Base-by-base conservation (phyloP, 2,888 invertebrate genomes). In the Drosophila demipolita region DNA sequence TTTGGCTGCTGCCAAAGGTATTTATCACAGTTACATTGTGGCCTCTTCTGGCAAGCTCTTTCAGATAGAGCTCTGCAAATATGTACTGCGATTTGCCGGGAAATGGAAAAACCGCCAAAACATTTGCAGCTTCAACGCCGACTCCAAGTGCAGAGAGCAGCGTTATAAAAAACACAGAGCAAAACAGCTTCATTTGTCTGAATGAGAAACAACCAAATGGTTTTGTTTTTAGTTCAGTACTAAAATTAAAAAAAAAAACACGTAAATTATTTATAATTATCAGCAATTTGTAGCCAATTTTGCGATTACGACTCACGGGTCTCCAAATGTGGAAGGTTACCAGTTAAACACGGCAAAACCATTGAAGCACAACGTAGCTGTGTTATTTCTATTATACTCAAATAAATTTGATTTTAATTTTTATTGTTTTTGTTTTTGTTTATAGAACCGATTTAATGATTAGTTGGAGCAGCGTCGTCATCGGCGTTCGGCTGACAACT, bases 1-100 rank as follows among this genome's bases (percentile, higher is more conserved):
- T 70, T 45, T 82, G 72, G 2, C 82, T 89, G 75, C 87, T 70
- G 40, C 85, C 85, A 33, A 85, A 91, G 0, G 91, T 90, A n/a
- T 91, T 89, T 23, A 93, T 90, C 0, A 93, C 88, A 3, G 92
- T 93, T 0, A 93, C 89, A 57, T 93, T 87, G 75, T 93, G 93
- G 6, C 92, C 93, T 4, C 89, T 76, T 26, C 74, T 71, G 0
- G 92, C 90, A 36, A 94, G 74, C 20, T 84, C 91, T 36, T 89
- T 90, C n/a, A 93, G 79, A 45, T 92, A 78, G 2, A 91, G 75
- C 54, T 89, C 80, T 0, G 87, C 92, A 17, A 92, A 82, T 53
- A 93, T 91, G 57, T 92, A 92, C 40, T 90, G 90, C 1, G 91
- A 91, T 26, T 78, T 84, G 7, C 91, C 90, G 1, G 91, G 80